These are phyloP conservation scores for Elmis aenea DNA, from an alignment of 2,888 invertebrate species.

Conservation along the genomic window DNA sequence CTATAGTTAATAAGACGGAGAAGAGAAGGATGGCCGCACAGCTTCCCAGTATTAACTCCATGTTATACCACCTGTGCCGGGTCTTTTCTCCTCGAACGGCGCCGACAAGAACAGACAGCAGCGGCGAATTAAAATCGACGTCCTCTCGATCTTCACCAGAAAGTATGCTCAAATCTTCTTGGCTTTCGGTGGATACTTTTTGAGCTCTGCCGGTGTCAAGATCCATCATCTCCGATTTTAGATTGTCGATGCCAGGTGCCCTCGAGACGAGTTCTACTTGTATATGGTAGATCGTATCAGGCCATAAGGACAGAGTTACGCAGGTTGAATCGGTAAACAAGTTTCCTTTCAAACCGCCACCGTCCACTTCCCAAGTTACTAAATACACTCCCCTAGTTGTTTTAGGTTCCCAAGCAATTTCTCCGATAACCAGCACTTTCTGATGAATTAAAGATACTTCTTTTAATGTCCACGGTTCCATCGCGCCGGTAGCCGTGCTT, in stretches of 20 bases:
- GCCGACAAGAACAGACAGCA: slow-evolving; percentile 59
- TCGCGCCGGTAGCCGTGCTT: slow-evolving; percentile 48
- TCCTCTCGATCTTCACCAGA: slow-evolving; percentile 38
- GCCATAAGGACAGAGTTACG: slow-evolving; percentile 75
- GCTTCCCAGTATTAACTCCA: slow-evolving; percentile 57
- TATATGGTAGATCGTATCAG: slow-evolving; percentile 74
- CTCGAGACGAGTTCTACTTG: slow-evolving; percentile 66
- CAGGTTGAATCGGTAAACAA: slow-evolving; percentile 75
- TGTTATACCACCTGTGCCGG: slow-evolving; percentile 51
- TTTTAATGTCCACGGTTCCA: slow-evolving; percentile 57
- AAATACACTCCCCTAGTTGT: slow-evolving; percentile 65
- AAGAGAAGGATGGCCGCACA: slow-evolving; percentile 52
- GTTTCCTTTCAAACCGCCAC: slow-evolving; percentile 76
- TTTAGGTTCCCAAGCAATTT: slow-evolving; percentile 69
- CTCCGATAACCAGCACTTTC: slow-evolving; percentile 65
- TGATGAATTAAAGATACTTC: slow-evolving; percentile 69
- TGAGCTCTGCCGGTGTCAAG: slow-evolving; percentile 60
- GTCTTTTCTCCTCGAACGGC: slow-evolving; percentile 58
- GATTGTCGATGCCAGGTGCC: slow-evolving; percentile 57
- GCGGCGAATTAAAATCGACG: slow-evolving; percentile 48
- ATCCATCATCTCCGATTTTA: slow-evolving; percentile 62
- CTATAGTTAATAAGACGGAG: slow-evolving; percentile 50
- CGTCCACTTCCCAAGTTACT: slow-evolving; percentile 80
- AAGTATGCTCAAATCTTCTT: slow-evolving; percentile 56
- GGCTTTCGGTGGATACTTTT: slow-evolving; percentile 60